phyloP scores from a whole-genome alignment of 2,797 vertebrate genomes.

The Acanthurus lineatus region DNA sequence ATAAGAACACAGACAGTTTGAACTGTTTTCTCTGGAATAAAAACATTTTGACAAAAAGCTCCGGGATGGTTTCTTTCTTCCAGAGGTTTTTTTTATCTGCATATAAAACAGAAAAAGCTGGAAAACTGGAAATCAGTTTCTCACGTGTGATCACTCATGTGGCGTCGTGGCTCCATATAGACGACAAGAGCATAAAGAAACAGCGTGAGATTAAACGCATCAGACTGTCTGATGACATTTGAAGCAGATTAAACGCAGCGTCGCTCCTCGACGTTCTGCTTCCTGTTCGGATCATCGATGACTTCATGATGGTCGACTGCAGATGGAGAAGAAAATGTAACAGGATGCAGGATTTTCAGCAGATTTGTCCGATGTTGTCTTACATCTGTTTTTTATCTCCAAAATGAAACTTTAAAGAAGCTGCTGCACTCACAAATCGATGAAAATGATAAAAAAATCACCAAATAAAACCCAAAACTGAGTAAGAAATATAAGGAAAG shows the following conservation, averaged over 20 bases:
- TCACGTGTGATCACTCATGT: conserved; percentile 35
- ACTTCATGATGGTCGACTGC: too few relatives aligned
- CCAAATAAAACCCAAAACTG: too few relatives aligned
- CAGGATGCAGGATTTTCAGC: not conserved
- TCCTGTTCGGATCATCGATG: not conserved
- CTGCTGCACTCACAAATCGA: too few relatives aligned
- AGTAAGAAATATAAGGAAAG: too few relatives aligned
- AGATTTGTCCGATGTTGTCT: not conserved
- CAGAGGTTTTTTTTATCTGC: conserved; percentile 8
- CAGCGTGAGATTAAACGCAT: conserved; percentile 15
- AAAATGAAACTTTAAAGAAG: conserved; percentile 18
- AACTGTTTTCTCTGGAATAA: conserved; percentile 25
- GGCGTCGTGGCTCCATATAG: not conserved
- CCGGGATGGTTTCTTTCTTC: conserved; percentile 8
- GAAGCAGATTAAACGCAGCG: not conserved
- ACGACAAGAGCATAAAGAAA: conserved; percentile 1
- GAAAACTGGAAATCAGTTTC: conserved; percentile 53
- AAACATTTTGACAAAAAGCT: conserved; percentile 29
- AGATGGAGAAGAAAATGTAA: too few relatives aligned
- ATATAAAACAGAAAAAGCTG: too few relatives aligned
- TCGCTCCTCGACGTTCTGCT: conserved; percentile 7
- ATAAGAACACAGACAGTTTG: conserved; percentile 19
- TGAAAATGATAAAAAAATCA: too few relatives aligned
- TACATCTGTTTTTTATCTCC: not conserved
- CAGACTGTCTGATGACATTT: not conserved